phyloP scores from a whole-genome alignment of 2,888 invertebrate species.

The Pyrrhosoma nymphula region DNA sequence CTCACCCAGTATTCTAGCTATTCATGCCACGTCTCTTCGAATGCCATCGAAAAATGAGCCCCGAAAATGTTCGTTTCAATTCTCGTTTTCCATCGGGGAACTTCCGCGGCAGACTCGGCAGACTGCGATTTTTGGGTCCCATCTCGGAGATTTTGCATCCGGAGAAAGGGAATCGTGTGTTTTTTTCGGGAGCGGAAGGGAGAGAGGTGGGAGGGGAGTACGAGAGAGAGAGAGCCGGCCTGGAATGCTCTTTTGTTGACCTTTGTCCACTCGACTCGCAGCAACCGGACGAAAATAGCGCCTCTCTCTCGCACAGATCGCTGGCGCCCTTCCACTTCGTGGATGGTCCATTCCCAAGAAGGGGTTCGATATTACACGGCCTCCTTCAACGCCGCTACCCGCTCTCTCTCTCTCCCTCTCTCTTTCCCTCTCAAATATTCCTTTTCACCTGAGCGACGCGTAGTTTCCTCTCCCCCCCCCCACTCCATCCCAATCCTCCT shows the following conservation, averaged over 20 bases:
- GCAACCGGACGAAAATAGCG: conserved; percentile 40
- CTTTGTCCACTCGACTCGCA: conserved; percentile 51
- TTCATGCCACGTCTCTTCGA: too few species aligned
- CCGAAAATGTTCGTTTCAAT: too few species aligned
- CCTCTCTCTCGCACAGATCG: not conserved
- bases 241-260: conserved; percentile 52
- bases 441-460: not conserved
- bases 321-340: conserved; percentile 41
- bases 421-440: not conserved
- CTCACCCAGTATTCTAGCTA: too few species aligned
- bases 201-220: not conserved
- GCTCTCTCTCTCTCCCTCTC: not conserved
- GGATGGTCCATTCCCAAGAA: conserved; percentile 23
- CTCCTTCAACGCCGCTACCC: not conserved
- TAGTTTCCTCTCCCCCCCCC: not conserved
- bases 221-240: too few species aligned
- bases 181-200: not conserved
- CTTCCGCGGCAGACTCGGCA: not conserved
- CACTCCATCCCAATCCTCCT: not conserved
- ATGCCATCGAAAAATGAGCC: too few species aligned
- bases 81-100: not conserved
- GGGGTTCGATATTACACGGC: conserved; percentile 25
- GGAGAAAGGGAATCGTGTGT: not conserved
- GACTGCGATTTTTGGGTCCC: not conserved
- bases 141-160: not conserved